A percentile compares a stretch with the other conserved stretches of the same genome.
Conservation (phyloP, 2,888 invertebrate genomes). For the Ormyrus nitidulus region DNA sequence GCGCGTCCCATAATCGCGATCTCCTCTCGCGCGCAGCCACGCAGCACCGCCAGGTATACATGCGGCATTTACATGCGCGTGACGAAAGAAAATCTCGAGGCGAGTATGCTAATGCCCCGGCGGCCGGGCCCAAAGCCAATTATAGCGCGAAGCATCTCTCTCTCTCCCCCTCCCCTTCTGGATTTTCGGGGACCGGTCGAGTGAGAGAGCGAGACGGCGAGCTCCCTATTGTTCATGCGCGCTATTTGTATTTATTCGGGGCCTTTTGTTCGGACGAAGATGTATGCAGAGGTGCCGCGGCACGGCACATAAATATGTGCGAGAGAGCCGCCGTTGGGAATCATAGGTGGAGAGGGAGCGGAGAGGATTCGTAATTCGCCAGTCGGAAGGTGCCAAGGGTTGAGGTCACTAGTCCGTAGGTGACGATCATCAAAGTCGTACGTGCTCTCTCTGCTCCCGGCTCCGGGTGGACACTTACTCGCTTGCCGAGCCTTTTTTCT, state of each 20-base stretch:
- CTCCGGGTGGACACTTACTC: too few relatives aligned
- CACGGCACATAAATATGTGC: conserved; percentile 18
- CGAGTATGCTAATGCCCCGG: conserved; percentile 70
- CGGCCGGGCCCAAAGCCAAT: conserved; percentile 70
- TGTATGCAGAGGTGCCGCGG: conserved; percentile 43
- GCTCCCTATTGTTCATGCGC: conserved; percentile 68
- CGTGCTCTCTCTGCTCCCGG: too few relatives aligned
- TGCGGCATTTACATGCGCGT: conserved; percentile 64
- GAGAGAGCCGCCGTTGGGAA: background rate
- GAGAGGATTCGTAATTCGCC: conserved; percentile 21
- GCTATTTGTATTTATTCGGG: conserved; percentile 72
- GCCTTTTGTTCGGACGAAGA: conserved; percentile 65
- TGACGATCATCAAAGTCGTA: conserved; percentile 43
- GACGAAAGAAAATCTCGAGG: conserved; percentile 72
- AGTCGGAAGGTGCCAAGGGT: conserved; percentile 59
- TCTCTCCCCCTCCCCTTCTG: conserved; percentile 1
- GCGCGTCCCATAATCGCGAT: conserved; percentile 43
- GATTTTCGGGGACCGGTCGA: conserved; percentile 27
- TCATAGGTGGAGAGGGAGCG: conserved; percentile 35
- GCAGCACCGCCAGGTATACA: conserved; percentile 15
- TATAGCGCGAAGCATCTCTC: conserved; percentile 67
- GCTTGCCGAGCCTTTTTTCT: too few relatives aligned
- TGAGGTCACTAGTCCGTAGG: conserved; percentile 66
- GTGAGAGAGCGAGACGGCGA: conserved; percentile 60
- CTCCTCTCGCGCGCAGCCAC: background rate